Evolutionary conservation across 2,113 vertebrate species (phyloP).

Genomic region (Ia io): DNA sequence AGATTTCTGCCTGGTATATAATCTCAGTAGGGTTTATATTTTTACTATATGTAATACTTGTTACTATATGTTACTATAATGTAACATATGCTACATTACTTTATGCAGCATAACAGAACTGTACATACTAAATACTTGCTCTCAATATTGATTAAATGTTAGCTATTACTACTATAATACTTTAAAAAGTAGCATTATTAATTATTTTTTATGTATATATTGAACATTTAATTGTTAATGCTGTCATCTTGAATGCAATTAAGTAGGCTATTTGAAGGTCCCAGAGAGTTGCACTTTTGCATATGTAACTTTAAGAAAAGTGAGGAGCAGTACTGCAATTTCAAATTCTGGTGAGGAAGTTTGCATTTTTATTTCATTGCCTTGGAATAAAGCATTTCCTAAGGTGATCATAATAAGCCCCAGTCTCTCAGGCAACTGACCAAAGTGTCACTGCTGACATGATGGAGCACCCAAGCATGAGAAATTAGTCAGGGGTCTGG

Average conservation of each 20-base stretch:
- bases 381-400: background rate
- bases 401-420: background rate
- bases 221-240: slow-evolving; percentile 27
- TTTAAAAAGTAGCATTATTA: slow-evolving; percentile 9
- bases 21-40: background rate
- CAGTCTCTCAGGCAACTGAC: background rate
- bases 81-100: background rate
- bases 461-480: background rate
- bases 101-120: background rate
- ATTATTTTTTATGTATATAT: slow-evolving; percentile 18
- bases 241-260: slow-evolving; percentile 48
- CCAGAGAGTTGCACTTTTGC: slow-evolving; percentile 26
- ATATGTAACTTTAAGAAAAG: slow-evolving; percentile 38
- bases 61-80: background rate
- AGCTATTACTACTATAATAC: background rate
- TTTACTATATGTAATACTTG: slow-evolving; percentile 9
- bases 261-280: slow-evolving; percentile 53
- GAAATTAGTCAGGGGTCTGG: background rate
- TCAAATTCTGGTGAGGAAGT: slow-evolving; percentile 17
- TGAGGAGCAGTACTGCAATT: slow-evolving; percentile 4
- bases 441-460: background rate
- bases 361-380: slow-evolving; percentile 9
- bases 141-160: background rate
- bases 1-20: slow-evolving; percentile 7
- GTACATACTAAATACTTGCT: background rate